Base-by-base conservation (phyloP, 2,888 invertebrate genomes). In the Caenorhabditis angaria region DNA sequence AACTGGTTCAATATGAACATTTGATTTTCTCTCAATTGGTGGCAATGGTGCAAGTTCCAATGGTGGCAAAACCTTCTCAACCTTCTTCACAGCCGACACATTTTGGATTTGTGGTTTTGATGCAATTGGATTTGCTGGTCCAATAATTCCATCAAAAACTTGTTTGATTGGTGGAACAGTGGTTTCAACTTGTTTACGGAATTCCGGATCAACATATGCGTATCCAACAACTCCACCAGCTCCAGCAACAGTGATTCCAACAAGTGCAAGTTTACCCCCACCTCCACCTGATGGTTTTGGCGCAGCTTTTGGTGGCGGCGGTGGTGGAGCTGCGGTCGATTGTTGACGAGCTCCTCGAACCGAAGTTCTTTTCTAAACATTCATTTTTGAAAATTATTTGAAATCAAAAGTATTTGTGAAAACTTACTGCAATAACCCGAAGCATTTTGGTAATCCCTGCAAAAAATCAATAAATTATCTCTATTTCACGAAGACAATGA, bases 211-310 rank as follows among this genome's bases (percentile, higher is more conserved):
- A 18, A 76, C 77, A 53, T 82, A 84, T 4, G 82, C 82, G 67
- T 83, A 83, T 50, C 82, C 84, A 41, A 81, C 71, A 10, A 81
- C 77, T 51, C 84, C 84, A 32, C 80, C 82, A 18, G 77, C 79
- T 10, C 76, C 84, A n/a, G 70, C 82, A 10, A 78, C 50, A 14
- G 72, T 69, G 2, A 61, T 76, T 27, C 76, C 71, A 24, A 76
- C 68, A 2, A 71, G 54, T 6, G 71, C 70, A 20, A 82, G 47
- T 28, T 74, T 76, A 48, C 73, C 75, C 22, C 78, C 78, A 32
- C 77, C 76, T 6, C 76, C 78, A 27, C 27, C 57, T 58, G 18
- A 68, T 41, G 64, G 65, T 53, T 61, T 59, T 57, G 70, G 67
- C 18, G 66, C 18, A 14, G 55, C 22, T 24, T 5, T 10, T 20